A percentile compares a stretch with the other conserved stretches of the same genome.
These are phyloP conservation scores for Drosophila sulfurigaster DNA, from an alignment of 1,140 invertebrate genomes.

Conservation along the genomic window DNA sequence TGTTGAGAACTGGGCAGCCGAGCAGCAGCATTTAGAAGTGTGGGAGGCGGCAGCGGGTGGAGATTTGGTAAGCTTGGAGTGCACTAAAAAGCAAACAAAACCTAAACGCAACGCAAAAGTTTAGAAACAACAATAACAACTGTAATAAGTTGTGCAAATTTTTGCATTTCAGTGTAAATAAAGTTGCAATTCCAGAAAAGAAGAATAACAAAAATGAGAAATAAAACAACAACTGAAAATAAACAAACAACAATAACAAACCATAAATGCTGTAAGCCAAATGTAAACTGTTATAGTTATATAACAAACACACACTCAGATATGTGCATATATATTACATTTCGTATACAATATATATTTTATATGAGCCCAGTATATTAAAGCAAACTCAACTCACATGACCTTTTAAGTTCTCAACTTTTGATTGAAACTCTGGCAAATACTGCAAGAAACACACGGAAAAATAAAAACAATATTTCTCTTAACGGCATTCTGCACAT, in stretches of 20 bases:
- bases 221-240: conserved; percentile 2
- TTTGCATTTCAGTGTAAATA: conserved; percentile 81
- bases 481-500: background rate
- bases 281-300: conserved; percentile 35
- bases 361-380: background rate
- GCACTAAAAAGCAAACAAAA: conserved; percentile 67
- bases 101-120: conserved; percentile 67
- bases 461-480: conserved; percentile 1
- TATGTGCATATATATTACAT: background rate
- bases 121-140: conserved; percentile 77
- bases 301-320: conserved; percentile 3
- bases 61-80: conserved; percentile 46
- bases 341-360: background rate
- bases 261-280: conserved; percentile 47
- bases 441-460: background rate
- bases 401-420: background rate
- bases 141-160: conserved; percentile 82
- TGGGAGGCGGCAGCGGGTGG: background rate
- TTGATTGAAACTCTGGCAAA: background rate
- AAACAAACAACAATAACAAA: conserved; percentile 65
- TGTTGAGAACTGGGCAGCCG: conserved; percentile 20
- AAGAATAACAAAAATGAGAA: conserved; percentile 33
- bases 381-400: background rate
- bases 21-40: background rate
- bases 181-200: conserved; percentile 60